Base-by-base conservation (phyloP, 1,140 invertebrate genomes). In the Drosophila insularis region DNA sequence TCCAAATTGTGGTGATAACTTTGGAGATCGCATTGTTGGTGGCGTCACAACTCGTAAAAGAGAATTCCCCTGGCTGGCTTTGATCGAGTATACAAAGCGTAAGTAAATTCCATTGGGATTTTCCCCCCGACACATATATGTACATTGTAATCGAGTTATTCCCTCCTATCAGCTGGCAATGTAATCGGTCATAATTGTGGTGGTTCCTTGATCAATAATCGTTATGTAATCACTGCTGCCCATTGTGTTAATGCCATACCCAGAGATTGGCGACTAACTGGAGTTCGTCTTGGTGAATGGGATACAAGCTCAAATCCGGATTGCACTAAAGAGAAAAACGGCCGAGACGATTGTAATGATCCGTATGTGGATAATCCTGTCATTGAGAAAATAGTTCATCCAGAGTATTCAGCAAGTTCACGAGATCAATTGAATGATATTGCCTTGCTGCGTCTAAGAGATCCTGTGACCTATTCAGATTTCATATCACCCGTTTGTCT, bases 401-500 rank as follows among this genome's bases (percentile, higher is more conserved):
- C 95, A 17, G 74, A 93, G 6, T 96, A 96, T 65, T 91, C 92
- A 21, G 93, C 94, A 0, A 78, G 71, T 1, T 80, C 93, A 1
- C 74, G 63, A 0, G 92, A 93, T 63, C 94, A 95, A 68, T 82
- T 92, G 8, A 93, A 96, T 76, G 96, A 96, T 76, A 95, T 96
- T 58, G 95, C 95, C 1, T 77, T 96, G 6, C 78, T 96, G 7
- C 93, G 94, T 35, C 84, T 97, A 3, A 74, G 89, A 1, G 74
- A 85, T 1, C 80, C 93, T 4, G 94, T 96, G 1, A 21, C 61
- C 2, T 95, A 93, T 74, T 94, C 92, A 23, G 91, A 93, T 59
- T 94, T 92, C 60, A 94, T 97, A 21, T 93, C 93, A 70, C 96
- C 96, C 0, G 94, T 97, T 14, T 97, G 96, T 74, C 80, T 97